Conservation (phyloP, 2,888 invertebrate genomes). For the Phortica okadai region DNA sequence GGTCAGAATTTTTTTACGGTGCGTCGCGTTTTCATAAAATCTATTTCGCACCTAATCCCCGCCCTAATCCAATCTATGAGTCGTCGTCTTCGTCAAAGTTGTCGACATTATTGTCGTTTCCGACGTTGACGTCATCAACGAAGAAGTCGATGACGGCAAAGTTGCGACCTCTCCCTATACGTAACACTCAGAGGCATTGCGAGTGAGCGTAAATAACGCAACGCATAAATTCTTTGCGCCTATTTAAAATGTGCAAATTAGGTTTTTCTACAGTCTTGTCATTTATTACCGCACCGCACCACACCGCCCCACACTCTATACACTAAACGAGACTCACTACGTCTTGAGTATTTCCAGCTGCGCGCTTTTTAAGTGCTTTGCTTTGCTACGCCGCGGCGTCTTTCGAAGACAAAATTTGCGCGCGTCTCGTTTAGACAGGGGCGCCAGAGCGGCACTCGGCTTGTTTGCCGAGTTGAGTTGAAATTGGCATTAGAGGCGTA, state of each 20-base stretch:
- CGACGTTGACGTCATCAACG: too few species aligned
- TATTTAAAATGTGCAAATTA: constrained; percentile 69
- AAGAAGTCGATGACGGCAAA: too few species aligned
- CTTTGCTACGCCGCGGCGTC: constrained; percentile 28
- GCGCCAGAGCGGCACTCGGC: background rate
- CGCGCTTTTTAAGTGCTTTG: constrained; percentile 26
- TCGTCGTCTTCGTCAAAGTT: background rate
- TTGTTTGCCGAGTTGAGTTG: constrained; percentile 2
- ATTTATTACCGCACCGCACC: background rate
- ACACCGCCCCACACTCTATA: constrained; percentile 1
- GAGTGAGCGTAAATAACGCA: background rate
- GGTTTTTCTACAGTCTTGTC: constrained; percentile 38
- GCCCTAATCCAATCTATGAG: constrained; percentile 16
- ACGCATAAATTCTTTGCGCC: constrained; percentile 33
- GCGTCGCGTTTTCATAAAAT: constrained; percentile 1
- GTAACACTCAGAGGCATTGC: background rate
- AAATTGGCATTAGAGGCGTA: constrained; percentile 5
- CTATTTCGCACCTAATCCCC: constrained; percentile 6
- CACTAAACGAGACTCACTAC: constrained; percentile 4
- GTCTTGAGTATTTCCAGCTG: constrained; percentile 1
- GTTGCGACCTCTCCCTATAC: too few species aligned
- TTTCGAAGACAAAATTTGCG: constrained; percentile 13
- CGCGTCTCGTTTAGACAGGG: background rate
- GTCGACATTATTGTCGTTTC: background rate
- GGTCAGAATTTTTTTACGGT: background rate